Conservation (phyloP, 2,888 invertebrate genomes). For the Acanthopleura granulata region DNA sequence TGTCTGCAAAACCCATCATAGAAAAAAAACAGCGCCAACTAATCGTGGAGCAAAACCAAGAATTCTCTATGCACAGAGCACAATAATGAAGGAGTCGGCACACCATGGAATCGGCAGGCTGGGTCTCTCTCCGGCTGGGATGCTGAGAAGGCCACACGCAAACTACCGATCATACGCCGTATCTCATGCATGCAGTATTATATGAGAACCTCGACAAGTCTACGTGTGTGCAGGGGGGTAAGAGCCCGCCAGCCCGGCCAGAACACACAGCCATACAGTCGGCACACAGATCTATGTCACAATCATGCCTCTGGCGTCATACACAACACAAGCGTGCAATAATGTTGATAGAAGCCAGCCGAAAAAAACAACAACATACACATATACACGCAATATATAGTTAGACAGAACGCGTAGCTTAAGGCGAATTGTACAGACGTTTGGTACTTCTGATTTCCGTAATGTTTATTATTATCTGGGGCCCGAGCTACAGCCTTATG, state of each 20-base stretch:
- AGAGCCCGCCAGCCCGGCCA: too few species aligned
- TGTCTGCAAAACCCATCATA: conserved; percentile 11
- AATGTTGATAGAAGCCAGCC: background rate
- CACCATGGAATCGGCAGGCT: background rate
- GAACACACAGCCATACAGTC: too few species aligned
- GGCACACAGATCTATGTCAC: background rate
- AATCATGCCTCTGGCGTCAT: background rate
- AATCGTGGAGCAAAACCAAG: conserved; percentile 9
- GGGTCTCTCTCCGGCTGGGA: background rate
- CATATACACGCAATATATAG: background rate
- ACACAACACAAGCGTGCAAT: conserved; percentile 2
- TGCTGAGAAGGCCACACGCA: conserved; percentile 15
- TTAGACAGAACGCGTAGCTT: background rate
- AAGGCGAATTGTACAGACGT: background rate
- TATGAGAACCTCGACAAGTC: conserved; percentile 3
- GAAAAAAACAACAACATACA: background rate
- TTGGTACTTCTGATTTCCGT: background rate
- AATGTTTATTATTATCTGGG: background rate
- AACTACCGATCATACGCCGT: background rate
- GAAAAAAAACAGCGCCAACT: conserved; percentile 10
- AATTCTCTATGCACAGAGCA: conserved; percentile 7
- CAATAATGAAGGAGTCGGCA: conserved; percentile 4
- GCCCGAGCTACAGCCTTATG: too few species aligned
- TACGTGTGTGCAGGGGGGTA: background rate
- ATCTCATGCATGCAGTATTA: conserved; percentile 17